Base-by-base conservation (phyloP, 1,140 invertebrate species). In the Ostrea edulis region DNA sequence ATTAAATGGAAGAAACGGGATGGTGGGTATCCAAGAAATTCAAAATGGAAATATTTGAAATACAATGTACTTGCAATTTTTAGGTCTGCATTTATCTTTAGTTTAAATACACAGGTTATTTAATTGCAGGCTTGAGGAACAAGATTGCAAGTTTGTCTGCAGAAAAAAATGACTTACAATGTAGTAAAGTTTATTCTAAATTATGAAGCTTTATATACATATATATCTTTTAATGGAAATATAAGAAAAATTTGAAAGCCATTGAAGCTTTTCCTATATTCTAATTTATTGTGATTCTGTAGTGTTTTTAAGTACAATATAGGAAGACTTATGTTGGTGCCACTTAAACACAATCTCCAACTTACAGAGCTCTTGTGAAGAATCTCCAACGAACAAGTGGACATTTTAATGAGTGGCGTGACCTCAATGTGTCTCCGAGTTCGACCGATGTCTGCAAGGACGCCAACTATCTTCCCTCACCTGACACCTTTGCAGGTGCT, bases 401-500 rank as follows among this genome's bases (percentile, higher is more conserved):
- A 77, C 68, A 77, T 77, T 77, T 77, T 77, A 25, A 77, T 25
- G 68, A 77, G 68, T 77, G 68, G 9, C 8, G 29, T 77, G 68
- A 77, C 68, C 68, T 77, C 68, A 77, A 77, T 77, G 29, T 77
- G 68, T 77, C 68, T 29, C 68, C 22, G 12, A 17, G 29, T 77
- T 25, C 68, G 68, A 35, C 68, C 68, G 35, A 77, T 8, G 68
- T 77, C 68, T 77, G 68, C 11, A 14, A 11, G 68, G 68, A 77
- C 68, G 68, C 68, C 68, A 77, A 29, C 68, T 77, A 77, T 77
- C 68, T 77, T 77, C 25, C 68, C 68, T 77, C 68, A 29, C 68
- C 68, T 77, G 68, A 77, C 68, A 77, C 68, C 68, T 77, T 77
- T 29, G 68, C 68, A 77, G 68, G 68, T 77, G 68, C 68, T 77